phyloP scores from a whole-genome alignment of 1,140 invertebrate genomes.

The Drosophila murphyi region DNA sequence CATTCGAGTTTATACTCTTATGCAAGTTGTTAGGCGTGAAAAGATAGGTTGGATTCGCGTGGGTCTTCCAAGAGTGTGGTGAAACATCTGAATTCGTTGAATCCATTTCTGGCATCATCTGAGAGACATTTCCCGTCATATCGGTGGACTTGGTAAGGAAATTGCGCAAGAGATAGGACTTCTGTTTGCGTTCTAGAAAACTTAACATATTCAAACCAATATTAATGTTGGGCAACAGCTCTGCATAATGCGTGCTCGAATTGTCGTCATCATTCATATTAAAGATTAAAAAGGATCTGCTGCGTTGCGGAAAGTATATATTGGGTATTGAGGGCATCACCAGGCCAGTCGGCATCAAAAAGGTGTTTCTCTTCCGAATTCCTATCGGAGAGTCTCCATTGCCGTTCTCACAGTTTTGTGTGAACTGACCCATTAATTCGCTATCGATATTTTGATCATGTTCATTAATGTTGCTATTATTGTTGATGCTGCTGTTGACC shows the following conservation, averaged over 20 bases:
- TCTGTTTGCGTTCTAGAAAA: not conserved
- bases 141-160: not conserved
- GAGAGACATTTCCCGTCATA: not conserved
- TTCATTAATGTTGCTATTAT: too few relatives aligned
- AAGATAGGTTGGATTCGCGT: too few relatives aligned
- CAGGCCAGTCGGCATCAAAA: slow-evolving; percentile 23
- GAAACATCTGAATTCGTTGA: not conserved
- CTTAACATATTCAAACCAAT: slow-evolving; percentile 4
- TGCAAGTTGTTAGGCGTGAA: too few relatives aligned
- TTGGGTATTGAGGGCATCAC: slow-evolving; percentile 30
- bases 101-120: slow-evolving; percentile 1
- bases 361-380: slow-evolving; percentile 18
- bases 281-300: not conserved
- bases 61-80: too few relatives aligned
- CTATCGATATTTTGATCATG: too few relatives aligned
- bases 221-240: slow-evolving; percentile 13
- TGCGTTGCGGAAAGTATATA: slow-evolving; percentile 1
- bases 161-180: not conserved
- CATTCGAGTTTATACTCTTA: not conserved
- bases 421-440: not conserved
- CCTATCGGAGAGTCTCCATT: not conserved
- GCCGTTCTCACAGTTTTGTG: not conserved
- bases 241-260: not conserved
- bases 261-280: slow-evolving; percentile 11
- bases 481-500: too few relatives aligned